Percentiles rank a stretch among this genome's conserved stretches.
These are phyloP conservation scores for Bujurquina vittata DNA, from an alignment of 2,113 vertebrate species.

Conservation along the genomic window DNA sequence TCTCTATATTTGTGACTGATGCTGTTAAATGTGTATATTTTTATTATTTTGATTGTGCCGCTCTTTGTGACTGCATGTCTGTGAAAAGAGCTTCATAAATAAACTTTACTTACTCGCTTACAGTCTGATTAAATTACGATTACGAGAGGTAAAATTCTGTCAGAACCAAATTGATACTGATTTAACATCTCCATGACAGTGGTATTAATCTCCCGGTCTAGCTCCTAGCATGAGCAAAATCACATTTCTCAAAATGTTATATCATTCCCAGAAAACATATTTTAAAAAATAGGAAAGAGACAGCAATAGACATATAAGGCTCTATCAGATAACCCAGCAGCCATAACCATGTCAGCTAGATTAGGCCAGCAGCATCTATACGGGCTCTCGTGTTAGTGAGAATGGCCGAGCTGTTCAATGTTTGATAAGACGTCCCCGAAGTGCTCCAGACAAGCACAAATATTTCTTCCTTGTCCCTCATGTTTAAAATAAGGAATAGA, in stretches of 20 bases:
- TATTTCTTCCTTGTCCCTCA: not conserved
- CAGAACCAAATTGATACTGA: not conserved
- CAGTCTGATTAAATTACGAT: not conserved
- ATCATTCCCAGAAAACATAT: not conserved
- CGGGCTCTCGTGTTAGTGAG: not conserved
- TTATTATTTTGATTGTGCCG: not conserved
- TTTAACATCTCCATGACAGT: not conserved
- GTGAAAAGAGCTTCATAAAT: not conserved
- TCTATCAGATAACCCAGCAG: not conserved
- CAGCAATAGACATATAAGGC: not conserved
- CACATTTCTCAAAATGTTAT: not conserved
- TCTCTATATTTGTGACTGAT: not conserved
- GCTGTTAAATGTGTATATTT: not conserved
- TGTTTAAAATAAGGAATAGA: not conserved
- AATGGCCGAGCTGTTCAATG: conserved; percentile 14
- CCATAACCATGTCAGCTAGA: not conserved
- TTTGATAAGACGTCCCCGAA: conserved; percentile 36
- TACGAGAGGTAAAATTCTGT: not conserved
- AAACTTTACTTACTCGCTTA: not conserved
- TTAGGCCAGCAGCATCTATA: not conserved
- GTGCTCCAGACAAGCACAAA: conserved; percentile 27
- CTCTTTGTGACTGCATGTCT: not conserved
- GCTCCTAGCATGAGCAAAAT: not conserved
- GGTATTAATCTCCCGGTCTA: not conserved
- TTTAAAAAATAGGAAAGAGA: not conserved